Conservation (phyloP, 2,888 invertebrate genomes). For the Nipponacmea schrenckii region DNA sequence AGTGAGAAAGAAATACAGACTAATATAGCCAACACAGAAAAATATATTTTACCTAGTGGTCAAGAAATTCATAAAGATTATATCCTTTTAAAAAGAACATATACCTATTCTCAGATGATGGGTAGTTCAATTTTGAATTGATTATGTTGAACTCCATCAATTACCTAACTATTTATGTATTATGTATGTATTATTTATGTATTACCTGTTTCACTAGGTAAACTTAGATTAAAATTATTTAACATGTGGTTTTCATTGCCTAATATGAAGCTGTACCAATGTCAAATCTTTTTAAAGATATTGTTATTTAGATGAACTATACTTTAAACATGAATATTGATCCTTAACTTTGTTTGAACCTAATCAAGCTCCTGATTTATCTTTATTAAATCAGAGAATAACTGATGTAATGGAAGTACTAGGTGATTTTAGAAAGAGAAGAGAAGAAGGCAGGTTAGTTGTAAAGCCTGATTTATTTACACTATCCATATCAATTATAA, state of each 20-base stretch:
- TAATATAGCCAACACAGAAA: constrained; percentile 73
- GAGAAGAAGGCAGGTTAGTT: constrained; percentile 66
- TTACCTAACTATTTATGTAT: background rate
- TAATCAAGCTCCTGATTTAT: constrained; percentile 71
- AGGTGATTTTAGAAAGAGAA: constrained; percentile 76
- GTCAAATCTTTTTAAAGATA: no score
- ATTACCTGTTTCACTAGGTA: no score
- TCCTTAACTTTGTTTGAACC: constrained; percentile 29
- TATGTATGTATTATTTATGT: background rate
- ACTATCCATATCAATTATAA: background rate
- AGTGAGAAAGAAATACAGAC: constrained; percentile 86
- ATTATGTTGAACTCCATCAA: background rate
- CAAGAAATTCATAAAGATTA: constrained; percentile 77
- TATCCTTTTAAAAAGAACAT: constrained; percentile 47
- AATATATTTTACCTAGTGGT: constrained; percentile 81
- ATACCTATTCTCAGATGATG: no score
- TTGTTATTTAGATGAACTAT: no score
- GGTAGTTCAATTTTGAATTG: background rate
- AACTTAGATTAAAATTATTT: no score
- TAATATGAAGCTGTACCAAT: background rate
- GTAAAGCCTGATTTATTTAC: background rate
- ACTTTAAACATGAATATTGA: no score
- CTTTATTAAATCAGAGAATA: constrained; percentile 88
- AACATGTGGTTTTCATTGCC: no score
- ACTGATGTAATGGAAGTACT: constrained; percentile 83